Evolutionary conservation across 2,888 invertebrate species (phyloP), one percentile per base, ranked within the genome.

Genomic region (Xylota sylvarum): DNA sequence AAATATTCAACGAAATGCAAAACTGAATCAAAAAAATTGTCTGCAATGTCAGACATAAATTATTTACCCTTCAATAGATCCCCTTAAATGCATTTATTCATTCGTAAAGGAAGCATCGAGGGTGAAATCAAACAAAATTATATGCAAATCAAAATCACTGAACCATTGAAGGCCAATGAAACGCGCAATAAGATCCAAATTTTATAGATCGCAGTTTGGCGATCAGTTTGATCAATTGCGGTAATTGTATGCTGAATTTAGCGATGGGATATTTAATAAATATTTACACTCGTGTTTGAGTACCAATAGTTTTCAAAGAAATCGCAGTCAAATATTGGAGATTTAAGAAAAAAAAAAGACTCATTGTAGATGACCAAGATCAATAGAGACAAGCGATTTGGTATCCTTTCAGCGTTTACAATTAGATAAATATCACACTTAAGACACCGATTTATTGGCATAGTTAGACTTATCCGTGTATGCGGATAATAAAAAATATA

Each of bases 101-200:
- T 58, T 58, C 19, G 5, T 7, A 37, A 58, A n/a, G n/a, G 30
- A 27, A 12, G 27, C 23, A 30, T 0, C 5, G 3, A 3, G 14
- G 14, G 14, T 14, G 7, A 56, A 32, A 14, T 43, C 6, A 4
- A 43, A 14, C 14, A 1, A 43, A 14, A 14, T 17, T 5, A 12
- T 58, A 4, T 37, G 12, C 23, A 2, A 40, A 58, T 1, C 12
- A 4, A 37, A 58, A 37, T 58, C 58, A 58, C 7, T 17, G 19
- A 37, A 37, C 65, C 14, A 48, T 65, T 40, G 67, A 67, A 67
- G 67, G 67, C 40, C 40, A 52, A 35, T 37, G 35, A 19, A 37
- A 12, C 17, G 56, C 17, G 32, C 48, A 10, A 14, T 52, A 1
- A 40, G 3, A 65, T 48, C n/a, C 19, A 32, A 65, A 60, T 37